Conservation (phyloP, 2,113 vertebrate species). For the Tringa solitaria region DNA sequence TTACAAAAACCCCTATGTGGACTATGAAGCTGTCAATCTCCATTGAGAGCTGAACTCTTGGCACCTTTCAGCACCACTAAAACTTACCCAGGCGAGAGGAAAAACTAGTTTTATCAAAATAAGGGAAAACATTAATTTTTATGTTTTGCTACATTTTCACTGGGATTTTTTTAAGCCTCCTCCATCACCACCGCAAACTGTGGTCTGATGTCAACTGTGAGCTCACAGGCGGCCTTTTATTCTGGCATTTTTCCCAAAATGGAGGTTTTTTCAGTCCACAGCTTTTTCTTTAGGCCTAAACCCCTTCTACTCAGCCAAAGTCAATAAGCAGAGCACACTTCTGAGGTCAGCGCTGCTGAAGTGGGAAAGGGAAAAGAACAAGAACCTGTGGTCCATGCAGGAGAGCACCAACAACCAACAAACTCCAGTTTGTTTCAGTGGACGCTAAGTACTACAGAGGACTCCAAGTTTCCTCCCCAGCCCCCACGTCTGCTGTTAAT, state of each 20-base stretch:
- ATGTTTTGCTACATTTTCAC: not conserved
- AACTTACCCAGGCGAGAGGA: not conserved
- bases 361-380: not conserved
- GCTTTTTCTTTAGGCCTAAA: not conserved
- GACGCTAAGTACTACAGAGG: not conserved
- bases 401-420: not conserved
- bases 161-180: not conserved
- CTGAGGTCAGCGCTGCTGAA: not conserved
- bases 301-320: not conserved
- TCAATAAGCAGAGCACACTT: not conserved
- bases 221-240: conserved; percentile 1
- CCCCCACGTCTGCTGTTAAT: not conserved
- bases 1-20: not conserved
- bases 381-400: not conserved
- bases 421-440: not conserved
- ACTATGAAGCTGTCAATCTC: not conserved
- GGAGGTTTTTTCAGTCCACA: not conserved
- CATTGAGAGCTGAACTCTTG: not conserved
- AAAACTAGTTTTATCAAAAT: conserved; percentile 14
- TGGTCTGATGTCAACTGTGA: not conserved
- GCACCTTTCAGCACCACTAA: not conserved
- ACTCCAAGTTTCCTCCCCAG: not conserved
- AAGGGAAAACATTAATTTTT: conserved; percentile 10
- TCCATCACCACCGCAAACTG: not conserved
- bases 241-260: not conserved